Base-by-base conservation (phyloP, 2,888 invertebrate species). In the Gandaritis pyraliata region DNA sequence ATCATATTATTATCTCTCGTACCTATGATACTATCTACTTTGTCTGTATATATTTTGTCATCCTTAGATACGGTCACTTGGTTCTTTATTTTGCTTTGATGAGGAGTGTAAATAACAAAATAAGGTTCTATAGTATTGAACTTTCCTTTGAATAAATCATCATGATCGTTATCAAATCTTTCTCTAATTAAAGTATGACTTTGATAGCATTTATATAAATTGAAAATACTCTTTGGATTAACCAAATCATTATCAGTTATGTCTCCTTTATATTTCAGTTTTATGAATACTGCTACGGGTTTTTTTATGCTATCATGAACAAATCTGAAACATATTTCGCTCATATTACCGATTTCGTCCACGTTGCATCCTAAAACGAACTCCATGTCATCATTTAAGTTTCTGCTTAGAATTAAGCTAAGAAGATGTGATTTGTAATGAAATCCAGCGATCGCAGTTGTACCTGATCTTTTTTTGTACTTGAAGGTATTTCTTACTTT, bases 291-390 rank as follows among this genome's bases (percentile, higher is more conserved):
- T 41, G 41, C 41, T 15, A 41, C 41, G 1, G 41, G 15, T 2
- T 15, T 15, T 15, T 13, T 7, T 15, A 8, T 41, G 15, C 15
- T 15, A 15, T 41, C 41, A n/a, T 41, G 15, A 15, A 7, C 1
- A 41, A 41, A 41, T 41, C 8, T 41, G 6, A 41, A 41, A 8
- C 41, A 41, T 13, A 41, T 41, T 8, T 41, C 41, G 41, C n/a
- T 41, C 41, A 41, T 41, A 41, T n/a, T n/a, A 8, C 41, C 41
- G 5, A 41, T 41, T 13, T 15, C 41, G 8, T 15, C 41, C 41
- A 41, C 41, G 15, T 41, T 13, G 41, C 41, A 41, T 13, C 41
- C 41, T 6, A 41, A 41, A 41, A 41, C 15, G 15, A 41, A 41
- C 5, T 41, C 3, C 41, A 8, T 8, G 1, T 7, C 15, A 7